These are phyloP conservation scores for Neodon shergylaensis DNA, from an alignment of 2,113 vertebrate species.

Conservation along the genomic window DNA sequence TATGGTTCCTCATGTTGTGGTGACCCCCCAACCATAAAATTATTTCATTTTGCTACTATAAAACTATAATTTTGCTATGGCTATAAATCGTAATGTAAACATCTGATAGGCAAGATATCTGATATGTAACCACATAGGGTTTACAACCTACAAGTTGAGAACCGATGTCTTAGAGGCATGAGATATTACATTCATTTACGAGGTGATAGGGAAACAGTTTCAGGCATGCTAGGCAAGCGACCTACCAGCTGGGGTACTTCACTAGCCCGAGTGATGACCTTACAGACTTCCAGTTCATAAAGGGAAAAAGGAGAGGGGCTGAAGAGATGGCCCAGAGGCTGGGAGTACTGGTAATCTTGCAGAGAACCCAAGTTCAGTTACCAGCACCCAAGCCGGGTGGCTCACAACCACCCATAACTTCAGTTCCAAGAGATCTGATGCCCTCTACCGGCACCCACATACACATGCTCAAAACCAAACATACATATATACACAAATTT, in stretches of 20 bases:
- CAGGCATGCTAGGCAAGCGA: not conserved
- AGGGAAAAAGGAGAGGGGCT: not conserved
- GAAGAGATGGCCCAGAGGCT: not conserved
- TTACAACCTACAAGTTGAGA: not conserved
- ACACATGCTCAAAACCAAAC: not conserved
- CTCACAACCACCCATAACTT: not conserved
- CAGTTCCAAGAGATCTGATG: not conserved
- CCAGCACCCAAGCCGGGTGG: not conserved
- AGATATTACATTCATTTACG: not conserved
- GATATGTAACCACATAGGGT: not conserved
- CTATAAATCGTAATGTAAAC: not conserved
- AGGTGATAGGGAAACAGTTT: not conserved
- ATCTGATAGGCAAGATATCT: not conserved
- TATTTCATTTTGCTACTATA: not conserved
- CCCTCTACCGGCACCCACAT: not conserved
- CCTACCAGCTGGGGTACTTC: too few species aligned
- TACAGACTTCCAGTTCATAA: constrained; percentile 29
- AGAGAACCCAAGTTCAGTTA: not conserved
- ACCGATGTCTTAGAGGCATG: not conserved
- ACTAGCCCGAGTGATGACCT: not conserved
- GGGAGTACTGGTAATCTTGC: not conserved
- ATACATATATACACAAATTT: not conserved
- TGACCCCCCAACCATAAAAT: not conserved
- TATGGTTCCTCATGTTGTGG: not conserved
- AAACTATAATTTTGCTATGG: not conserved